Base-by-base conservation (phyloP, 2,888 invertebrate genomes). In the Drosophila neutralis region DNA sequence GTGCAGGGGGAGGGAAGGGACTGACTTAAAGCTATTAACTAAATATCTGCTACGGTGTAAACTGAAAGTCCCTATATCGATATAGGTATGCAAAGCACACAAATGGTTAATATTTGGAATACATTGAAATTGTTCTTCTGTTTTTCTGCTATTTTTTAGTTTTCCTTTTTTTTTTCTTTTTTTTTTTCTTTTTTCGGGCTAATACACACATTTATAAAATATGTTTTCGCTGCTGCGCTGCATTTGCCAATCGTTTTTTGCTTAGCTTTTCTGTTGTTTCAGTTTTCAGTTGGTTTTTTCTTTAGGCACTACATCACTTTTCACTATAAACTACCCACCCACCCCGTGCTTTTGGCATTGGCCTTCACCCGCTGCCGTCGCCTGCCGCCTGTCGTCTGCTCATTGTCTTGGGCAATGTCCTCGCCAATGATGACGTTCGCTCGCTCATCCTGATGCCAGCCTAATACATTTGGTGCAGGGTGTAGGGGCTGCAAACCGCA, bases 401-500 rank as follows among this genome's bases (percentile, higher is more conserved):
- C 64, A 74, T 42, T 66, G 64, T 59, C 49, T 57, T 62, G 59
- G 57, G 36, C 62, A 51, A 67, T 54, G 60, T 59, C 62, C 57
- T 60, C 48, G 69, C 24, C 51, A 35, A 27, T 35, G 54, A 24
- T 58, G 52, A 57, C 29, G 40, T 18, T 15, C 18, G 18, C 11
- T 18, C 10, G 11, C 10, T 40, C 36, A 24, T 51, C 10, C 13
- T 29, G 49, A 35, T 31, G 31, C 36, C 29, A 45, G 38, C 49
- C 33, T 85, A 91, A 58, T 91, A 91, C 82, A 80, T 89, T 64
- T 92, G 91, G 56, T 91, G 91, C 78, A 91, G 73, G 54, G 91
- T 91, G 67, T 92, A 91, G 53, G 90, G 91, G 69, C 91, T 92
- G 76, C 93, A 92, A 36, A 92, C 90, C 15, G 92, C 90, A 31